phyloP scores from a whole-genome alignment of 2,888 invertebrate species.

The Drosophila meridionalis region DNA sequence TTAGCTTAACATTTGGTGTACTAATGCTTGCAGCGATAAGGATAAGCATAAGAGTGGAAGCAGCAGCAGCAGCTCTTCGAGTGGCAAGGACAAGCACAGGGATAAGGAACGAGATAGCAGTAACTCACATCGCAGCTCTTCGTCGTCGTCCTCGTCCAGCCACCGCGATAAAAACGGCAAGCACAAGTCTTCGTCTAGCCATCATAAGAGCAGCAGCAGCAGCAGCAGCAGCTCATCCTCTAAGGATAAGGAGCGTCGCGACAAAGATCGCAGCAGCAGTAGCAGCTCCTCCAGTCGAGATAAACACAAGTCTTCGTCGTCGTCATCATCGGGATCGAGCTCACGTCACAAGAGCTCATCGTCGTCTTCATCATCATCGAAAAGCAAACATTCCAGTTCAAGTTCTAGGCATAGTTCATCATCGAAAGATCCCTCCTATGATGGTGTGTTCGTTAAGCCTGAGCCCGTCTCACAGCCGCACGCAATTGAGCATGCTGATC shows the following conservation, averaged over 20 bases:
- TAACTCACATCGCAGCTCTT: constrained; percentile 68
- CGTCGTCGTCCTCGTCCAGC: constrained; percentile 67
- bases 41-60: constrained; percentile 84
- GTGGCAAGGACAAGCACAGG: constrained; percentile 84
- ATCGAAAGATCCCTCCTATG: constrained; percentile 69
- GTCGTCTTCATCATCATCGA: constrained; percentile 82
- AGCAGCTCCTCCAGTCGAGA: constrained; percentile 82
- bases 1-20: neutral
- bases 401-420: constrained; percentile 70
- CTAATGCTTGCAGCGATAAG: constrained; percentile 74
- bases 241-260: constrained; percentile 85
- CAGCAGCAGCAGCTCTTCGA: constrained; percentile 79
- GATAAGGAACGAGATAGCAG: constrained; percentile 83
- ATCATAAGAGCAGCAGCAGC: constrained; percentile 73
- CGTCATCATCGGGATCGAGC: constrained; percentile 63
- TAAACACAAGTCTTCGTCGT: constrained; percentile 82
- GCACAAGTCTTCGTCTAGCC: constrained; percentile 82
- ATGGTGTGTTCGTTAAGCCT: constrained; percentile 82
- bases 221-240: constrained; percentile 62
- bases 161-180: constrained; percentile 85
- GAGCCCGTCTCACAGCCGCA: constrained; percentile 78
- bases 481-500: constrained; percentile 62
- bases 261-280: constrained; percentile 83
- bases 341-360: constrained; percentile 72
- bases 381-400: constrained; percentile 85